A percentile compares a stretch with the other conserved stretches of the same genome.
phyloP scores from a whole-genome alignment of 2,888 invertebrate genomes.

The Alcis repandata region DNA sequence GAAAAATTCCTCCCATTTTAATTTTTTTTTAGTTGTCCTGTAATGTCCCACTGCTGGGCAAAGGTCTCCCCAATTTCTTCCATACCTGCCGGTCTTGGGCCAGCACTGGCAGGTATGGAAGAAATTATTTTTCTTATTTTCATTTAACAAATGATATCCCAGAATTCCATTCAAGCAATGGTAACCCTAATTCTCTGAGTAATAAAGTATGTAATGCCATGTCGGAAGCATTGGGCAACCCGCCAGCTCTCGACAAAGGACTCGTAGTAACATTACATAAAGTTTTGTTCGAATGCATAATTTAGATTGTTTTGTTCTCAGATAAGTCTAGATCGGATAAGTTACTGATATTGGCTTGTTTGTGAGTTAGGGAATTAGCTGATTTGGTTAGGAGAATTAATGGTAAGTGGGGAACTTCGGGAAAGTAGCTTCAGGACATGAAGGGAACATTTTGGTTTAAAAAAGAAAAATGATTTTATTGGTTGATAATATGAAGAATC shows the following conservation, averaged over 20 bases:
- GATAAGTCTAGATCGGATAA: slow-evolving; percentile 30
- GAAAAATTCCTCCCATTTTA: too few species aligned
- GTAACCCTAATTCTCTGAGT: slow-evolving; percentile 15
- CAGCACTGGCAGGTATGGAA: too few species aligned
- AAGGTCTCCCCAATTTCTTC: too few species aligned
- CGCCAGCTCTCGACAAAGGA: slow-evolving; percentile 35
- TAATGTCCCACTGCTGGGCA: too few species aligned
- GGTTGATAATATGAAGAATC: too few species aligned
- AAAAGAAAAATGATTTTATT: too few species aligned
- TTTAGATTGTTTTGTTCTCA: slow-evolving; percentile 34
- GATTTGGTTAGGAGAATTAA: background rate
- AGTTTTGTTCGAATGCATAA: slow-evolving; percentile 36
- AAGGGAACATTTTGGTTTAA: too few species aligned
- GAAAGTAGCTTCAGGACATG: too few species aligned
- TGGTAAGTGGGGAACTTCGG: too few species aligned
- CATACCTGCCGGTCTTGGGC: too few species aligned
- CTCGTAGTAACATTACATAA: slow-evolving; percentile 35
- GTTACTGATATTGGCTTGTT: slow-evolving; percentile 22
- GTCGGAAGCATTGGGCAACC: slow-evolving; percentile 41
- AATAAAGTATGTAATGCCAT: slow-evolving; percentile 27
- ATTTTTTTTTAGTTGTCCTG: too few species aligned
- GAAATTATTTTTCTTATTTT: too few species aligned
- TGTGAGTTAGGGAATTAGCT: slow-evolving; percentile 11
- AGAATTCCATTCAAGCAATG: background rate
- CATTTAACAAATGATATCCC: background rate